A percentile compares a stretch with the other conserved stretches of the same genome.
These are phyloP conservation scores for Himalopsyche tibetana DNA, from an alignment of 2,888 invertebrate genomes.

Conservation along the genomic window DNA sequence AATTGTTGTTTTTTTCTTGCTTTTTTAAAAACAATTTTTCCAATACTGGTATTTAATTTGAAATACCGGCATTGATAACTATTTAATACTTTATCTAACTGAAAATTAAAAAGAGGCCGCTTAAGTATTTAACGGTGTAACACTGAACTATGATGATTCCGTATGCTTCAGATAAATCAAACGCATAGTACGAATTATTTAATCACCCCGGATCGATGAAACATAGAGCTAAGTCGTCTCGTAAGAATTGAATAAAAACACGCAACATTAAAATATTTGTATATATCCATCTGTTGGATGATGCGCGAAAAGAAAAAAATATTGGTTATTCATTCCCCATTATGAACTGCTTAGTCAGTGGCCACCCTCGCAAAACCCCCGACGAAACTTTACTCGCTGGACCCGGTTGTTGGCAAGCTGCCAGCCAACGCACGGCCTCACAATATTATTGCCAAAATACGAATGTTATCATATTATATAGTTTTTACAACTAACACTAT, in stretches of 20 bases:
- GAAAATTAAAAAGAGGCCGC: too few relatives aligned
- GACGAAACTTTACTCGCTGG: conserved; percentile 10
- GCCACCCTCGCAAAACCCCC: conserved; percentile 20
- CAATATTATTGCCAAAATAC: background rate
- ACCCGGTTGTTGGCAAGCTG: background rate
- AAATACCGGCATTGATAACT: too few relatives aligned
- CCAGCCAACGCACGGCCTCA: background rate
- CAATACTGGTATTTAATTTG: too few relatives aligned
- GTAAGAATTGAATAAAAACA: background rate
- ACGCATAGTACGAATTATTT: too few relatives aligned
- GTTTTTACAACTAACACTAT: background rate
- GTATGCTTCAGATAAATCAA: too few relatives aligned
- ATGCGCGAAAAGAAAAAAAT: background rate
- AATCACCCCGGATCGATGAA: too few relatives aligned
- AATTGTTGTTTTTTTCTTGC: too few relatives aligned
- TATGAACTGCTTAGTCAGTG: conserved; percentile 18
- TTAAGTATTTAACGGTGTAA: too few relatives aligned
- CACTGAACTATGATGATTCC: too few relatives aligned
- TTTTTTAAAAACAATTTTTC: too few relatives aligned
- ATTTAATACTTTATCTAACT: too few relatives aligned
- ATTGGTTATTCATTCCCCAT: background rate
- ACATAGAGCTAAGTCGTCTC: background rate
- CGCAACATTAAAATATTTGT: background rate
- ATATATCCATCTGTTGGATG: background rate
- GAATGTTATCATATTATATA: background rate